Percentiles rank a stretch among this genome's conserved stretches.
Evolutionary conservation across 2,113 vertebrate species (phyloP).

Genomic region (Scytalopus superciliaris): DNA sequence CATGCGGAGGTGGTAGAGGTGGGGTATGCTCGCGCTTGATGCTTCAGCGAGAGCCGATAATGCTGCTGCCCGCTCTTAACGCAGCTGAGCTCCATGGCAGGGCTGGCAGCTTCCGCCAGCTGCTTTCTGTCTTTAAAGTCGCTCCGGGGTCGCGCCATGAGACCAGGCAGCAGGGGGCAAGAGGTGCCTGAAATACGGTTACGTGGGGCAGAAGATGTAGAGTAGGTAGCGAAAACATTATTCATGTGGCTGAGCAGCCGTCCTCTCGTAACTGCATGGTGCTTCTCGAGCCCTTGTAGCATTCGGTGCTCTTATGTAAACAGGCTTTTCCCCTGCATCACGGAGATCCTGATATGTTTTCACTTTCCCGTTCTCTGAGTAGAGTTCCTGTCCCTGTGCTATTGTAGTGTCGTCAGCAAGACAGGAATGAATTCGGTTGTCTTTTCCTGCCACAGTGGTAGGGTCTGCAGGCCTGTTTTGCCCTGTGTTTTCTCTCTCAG

Average conservation of each 20-base stretch:
- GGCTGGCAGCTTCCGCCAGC: not conserved
- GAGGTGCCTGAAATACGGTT: not conserved
- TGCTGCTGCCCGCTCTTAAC: not conserved
- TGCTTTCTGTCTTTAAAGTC: not conserved
- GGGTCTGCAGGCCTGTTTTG: not conserved
- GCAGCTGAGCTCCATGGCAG: not conserved
- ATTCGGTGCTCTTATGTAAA: not conserved
- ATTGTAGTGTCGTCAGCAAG: not conserved
- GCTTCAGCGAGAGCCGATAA: not conserved
- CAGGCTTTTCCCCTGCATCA: not conserved
- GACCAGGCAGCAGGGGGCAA: not conserved
- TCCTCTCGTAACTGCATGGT: too few species aligned
- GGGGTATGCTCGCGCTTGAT: not conserved
- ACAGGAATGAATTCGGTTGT: not conserved
- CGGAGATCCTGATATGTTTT: not conserved
- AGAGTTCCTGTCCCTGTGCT: not conserved
- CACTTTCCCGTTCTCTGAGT: not conserved
- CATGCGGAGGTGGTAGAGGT: not conserved
- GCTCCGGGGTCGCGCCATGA: not conserved
- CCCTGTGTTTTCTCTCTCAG: not conserved
- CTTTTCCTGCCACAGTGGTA: not conserved
- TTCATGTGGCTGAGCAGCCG: too few species aligned
- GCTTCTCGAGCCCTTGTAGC: not conserved
- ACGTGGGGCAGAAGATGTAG: not conserved
- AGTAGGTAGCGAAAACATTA: too few species aligned